Percentiles rank a stretch among this genome's conserved stretches.
These are phyloP conservation scores for Catharus minimus DNA, from an alignment of 2,113 vertebrate species.

Conservation along the genomic window DNA sequence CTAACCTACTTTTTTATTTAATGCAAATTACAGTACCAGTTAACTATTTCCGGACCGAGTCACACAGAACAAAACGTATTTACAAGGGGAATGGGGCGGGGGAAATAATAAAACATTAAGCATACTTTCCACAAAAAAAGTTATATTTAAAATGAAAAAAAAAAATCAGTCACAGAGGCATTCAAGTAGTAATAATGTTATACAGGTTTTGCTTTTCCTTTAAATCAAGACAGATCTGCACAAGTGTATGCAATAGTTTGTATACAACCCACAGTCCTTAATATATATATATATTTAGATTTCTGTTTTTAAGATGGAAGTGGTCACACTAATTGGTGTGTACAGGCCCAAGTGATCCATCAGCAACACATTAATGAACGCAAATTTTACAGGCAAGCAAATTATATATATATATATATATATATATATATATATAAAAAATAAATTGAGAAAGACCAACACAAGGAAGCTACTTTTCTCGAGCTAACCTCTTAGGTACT, in stretches of 20 bases:
- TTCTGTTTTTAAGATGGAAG: constrained; percentile 84
- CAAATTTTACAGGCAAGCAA: constrained; percentile 92
- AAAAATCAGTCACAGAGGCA: constrained; percentile 97
- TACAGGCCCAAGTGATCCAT: constrained; percentile 84
- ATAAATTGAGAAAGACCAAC: constrained; percentile 71
- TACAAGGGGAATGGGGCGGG: constrained; percentile 87
- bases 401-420: constrained; percentile 72
- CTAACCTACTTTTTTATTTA: constrained; percentile 99
- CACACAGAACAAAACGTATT: constrained; percentile 95
- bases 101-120: constrained; percentile 89
- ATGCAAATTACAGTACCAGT: constrained; percentile 99
- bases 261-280: constrained; percentile 75
- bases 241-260: constrained; percentile 76
- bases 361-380: constrained; percentile 86
- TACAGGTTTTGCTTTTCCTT: constrained; percentile 89
- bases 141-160: constrained; percentile 88
- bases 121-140: constrained; percentile 94
- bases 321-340: constrained; percentile 81
- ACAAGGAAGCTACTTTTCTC: constrained; percentile 81
- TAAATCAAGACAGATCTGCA: constrained; percentile 73
- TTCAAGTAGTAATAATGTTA: constrained; percentile 99
- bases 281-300: constrained; percentile 76
- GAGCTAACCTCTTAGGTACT: constrained; percentile 84
- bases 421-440: constrained; percentile 68
- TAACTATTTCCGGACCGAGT: constrained; percentile 98